Conservation (phyloP, 2,888 invertebrate genomes). For the Drosophila macrospina region DNA sequence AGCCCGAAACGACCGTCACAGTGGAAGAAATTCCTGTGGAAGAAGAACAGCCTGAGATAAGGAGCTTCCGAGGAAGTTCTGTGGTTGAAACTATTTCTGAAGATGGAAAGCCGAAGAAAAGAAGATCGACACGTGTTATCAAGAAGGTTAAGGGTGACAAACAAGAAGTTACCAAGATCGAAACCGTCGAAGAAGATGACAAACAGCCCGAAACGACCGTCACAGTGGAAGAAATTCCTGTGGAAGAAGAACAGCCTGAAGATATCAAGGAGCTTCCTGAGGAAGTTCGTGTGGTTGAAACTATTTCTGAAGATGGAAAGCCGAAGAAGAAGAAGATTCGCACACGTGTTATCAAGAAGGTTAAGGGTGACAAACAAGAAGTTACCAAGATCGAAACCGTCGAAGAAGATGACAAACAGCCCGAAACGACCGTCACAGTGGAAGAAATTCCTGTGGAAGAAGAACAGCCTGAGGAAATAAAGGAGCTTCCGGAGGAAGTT, state of each 20-base stretch:
- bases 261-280: constrained; percentile 5
- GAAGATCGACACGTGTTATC: constrained; percentile 20
- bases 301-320: constrained; percentile 6
- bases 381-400: constrained; percentile 37
- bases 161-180: constrained; percentile 19
- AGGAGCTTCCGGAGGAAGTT: constrained; percentile 29
- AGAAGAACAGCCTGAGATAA: constrained; percentile 9
- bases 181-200: constrained; percentile 20
- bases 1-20: constrained; percentile 16
- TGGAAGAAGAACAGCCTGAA: constrained; percentile 8
- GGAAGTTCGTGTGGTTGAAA: constrained; percentile 18
- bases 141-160: constrained; percentile 24
- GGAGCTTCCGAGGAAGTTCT: constrained; percentile 13
- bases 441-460: constrained; percentile 29
- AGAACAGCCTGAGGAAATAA: constrained; percentile 13
- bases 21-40: constrained; percentile 10
- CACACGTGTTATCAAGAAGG: constrained; percentile 34
- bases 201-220: constrained; percentile 19
- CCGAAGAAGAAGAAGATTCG: constrained; percentile 30
- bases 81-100: constrained; percentile 5
- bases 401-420: constrained; percentile 35
- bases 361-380: constrained; percentile 35
- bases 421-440: constrained; percentile 28
- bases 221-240: constrained; percentile 6
- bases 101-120: constrained; percentile 10